phyloP scores from a whole-genome alignment of 2,113 vertebrate genomes.

The Budorcas taxicolor region DNA sequence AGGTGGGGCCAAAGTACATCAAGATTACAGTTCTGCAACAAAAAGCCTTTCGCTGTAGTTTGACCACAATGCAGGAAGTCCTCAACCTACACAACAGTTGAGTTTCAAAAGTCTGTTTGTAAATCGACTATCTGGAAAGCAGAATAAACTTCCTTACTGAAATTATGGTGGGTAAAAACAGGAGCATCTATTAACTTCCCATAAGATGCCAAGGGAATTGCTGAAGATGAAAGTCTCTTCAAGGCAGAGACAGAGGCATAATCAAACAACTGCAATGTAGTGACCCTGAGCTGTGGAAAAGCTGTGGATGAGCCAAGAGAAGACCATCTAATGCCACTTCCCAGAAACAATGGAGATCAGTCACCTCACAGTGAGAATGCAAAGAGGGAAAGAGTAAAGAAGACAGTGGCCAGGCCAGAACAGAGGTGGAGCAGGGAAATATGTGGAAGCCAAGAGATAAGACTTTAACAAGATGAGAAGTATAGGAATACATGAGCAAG shows the following conservation, averaged over 20 bases:
- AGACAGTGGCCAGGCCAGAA: background rate
- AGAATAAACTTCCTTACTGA: background rate
- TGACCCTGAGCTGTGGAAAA: background rate
- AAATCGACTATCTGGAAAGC: background rate
- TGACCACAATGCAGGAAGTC: conserved; percentile 20
- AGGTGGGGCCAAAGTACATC: background rate
- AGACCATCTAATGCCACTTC: background rate
- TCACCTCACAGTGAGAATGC: background rate
- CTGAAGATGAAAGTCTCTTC: background rate
- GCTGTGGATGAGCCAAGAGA: background rate
- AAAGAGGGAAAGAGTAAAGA: background rate
- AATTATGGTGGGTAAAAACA: background rate
- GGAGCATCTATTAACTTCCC: background rate
- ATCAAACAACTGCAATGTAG: background rate
- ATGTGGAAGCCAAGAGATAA: background rate
- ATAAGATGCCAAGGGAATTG: background rate
- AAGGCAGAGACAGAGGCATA: background rate
- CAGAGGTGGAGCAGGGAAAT: background rate
- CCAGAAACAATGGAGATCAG: background rate
- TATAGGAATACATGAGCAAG: background rate
- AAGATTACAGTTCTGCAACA: conserved; percentile 47
- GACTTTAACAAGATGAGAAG: background rate
- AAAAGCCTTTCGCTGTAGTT: conserved; percentile 13
- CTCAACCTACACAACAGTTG: background rate
- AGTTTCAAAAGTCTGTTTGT: conserved; percentile 13